Conservation (phyloP, 2,888 invertebrate species). For the Girardia tigrina region DNA sequence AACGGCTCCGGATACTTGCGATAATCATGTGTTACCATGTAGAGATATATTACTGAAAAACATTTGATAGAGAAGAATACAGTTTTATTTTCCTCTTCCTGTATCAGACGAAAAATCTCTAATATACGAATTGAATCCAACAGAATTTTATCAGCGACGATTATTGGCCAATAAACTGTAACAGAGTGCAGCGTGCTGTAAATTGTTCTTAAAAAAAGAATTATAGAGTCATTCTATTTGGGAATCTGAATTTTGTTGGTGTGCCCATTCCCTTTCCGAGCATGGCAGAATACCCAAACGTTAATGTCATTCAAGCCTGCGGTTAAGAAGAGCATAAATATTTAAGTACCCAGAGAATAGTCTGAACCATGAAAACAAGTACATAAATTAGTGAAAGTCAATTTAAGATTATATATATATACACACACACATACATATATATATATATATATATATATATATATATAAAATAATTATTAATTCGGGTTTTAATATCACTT, state of each 20-base stretch:
- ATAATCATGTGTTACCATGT: constrained; percentile 10
- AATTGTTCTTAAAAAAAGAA: neutral
- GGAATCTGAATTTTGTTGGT: neutral
- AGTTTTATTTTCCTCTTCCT: constrained; percentile 15
- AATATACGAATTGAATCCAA: constrained; percentile 1
- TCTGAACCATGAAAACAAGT: constrained; percentile 13
- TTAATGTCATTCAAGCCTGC: constrained; percentile 20
- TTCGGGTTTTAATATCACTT: too few species aligned
- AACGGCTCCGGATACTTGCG: constrained; percentile 10
- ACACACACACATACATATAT: too few species aligned
- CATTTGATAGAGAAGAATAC: neutral
- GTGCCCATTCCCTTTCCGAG: neutral
- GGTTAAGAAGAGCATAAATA: constrained; percentile 1
- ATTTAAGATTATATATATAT: neutral
- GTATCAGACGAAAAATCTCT: neutral
- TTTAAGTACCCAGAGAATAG: constrained; percentile 11
- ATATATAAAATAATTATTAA: neutral
- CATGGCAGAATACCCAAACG: constrained; percentile 16
- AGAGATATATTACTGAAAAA: neutral
- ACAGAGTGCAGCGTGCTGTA: constrained; percentile 11
- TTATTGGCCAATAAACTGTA: neutral
- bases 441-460: too few species aligned
- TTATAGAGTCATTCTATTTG: constrained; percentile 6
- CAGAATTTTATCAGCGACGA: neutral
- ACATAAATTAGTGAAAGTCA: constrained; percentile 17